These are phyloP conservation scores for Apantesis nais DNA, from an alignment of 2,888 invertebrate species.

Conservation along the genomic window DNA sequence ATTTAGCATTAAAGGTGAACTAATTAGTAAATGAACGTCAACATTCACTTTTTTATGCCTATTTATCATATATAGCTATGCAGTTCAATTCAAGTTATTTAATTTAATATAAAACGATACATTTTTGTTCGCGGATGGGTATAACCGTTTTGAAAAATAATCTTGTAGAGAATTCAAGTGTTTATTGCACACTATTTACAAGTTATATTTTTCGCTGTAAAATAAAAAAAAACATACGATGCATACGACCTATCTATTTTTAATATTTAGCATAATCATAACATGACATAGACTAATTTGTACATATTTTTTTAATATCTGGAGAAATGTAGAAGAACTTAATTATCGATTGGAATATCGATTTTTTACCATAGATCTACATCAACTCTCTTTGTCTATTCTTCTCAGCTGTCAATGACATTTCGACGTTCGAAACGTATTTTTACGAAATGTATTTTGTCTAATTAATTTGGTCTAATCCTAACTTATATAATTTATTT, in stretches of 20 bases:
- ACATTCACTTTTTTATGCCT: not conserved
- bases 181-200: not conserved
- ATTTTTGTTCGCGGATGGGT: not conserved
- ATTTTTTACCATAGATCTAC: constrained; percentile 72
- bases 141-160: not conserved
- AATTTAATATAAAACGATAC: too few relatives aligned
- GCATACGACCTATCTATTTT: not conserved
- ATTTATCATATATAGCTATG: too few relatives aligned
- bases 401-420: constrained; percentile 81
- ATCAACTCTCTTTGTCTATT: constrained; percentile 66
- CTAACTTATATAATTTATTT: constrained; percentile 61
- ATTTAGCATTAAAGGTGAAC: not conserved
- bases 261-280: not conserved
- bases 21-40: not conserved
- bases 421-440: constrained; percentile 72
- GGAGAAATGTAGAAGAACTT: not conserved
- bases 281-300: not conserved
- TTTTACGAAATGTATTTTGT: constrained; percentile 68
- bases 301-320: not conserved
- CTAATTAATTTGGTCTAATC: constrained; percentile 52
- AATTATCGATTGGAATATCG: constrained; percentile 68
- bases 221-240: not conserved
- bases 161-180: not conserved
- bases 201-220: not conserved
- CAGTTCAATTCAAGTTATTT: too few relatives aligned